Conservation (phyloP, 1,140 invertebrate genomes). For the Dendrolimus punctatus region DNA sequence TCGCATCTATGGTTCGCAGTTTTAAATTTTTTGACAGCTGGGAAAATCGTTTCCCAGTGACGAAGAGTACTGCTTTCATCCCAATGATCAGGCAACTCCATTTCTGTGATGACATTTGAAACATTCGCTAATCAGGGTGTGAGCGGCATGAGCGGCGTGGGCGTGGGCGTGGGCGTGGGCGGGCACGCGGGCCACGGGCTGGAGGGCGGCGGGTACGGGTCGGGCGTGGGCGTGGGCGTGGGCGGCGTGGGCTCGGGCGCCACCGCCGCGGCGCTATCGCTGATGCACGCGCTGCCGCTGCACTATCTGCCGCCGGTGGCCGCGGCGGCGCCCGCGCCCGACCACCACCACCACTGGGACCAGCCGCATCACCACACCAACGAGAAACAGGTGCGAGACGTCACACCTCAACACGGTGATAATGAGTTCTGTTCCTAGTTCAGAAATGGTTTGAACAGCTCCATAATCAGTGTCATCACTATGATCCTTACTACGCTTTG, state of each 20-base stretch:
- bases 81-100: too few relatives aligned
- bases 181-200: conserved; percentile 19
- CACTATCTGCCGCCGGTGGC: conserved; percentile 47
- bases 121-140: conserved; percentile 16
- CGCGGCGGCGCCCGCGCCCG: conserved; percentile 18
- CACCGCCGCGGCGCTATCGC: conserved; percentile 49
- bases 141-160: conserved; percentile 25
- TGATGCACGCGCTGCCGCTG: conserved; percentile 58
- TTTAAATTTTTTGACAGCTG: too few relatives aligned
- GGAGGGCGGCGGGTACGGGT: conserved; percentile 11
- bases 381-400: conserved; percentile 39
- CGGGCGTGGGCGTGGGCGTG: conserved; percentile 10
- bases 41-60: too few relatives aligned
- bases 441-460: neutral
- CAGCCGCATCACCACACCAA: conserved; percentile 34
- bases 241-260: conserved; percentile 20
- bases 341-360: conserved; percentile 35
- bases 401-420: too few relatives aligned
- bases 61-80: too few relatives aligned
- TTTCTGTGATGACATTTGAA: too few relatives aligned
- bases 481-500: too few relatives aligned
- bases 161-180: conserved; percentile 16
- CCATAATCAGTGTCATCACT: too few relatives aligned
- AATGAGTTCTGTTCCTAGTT: neutral
- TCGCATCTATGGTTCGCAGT: too few relatives aligned